Conservation (phyloP, 2,113 vertebrate genomes). For the Litocranius walleri region DNA sequence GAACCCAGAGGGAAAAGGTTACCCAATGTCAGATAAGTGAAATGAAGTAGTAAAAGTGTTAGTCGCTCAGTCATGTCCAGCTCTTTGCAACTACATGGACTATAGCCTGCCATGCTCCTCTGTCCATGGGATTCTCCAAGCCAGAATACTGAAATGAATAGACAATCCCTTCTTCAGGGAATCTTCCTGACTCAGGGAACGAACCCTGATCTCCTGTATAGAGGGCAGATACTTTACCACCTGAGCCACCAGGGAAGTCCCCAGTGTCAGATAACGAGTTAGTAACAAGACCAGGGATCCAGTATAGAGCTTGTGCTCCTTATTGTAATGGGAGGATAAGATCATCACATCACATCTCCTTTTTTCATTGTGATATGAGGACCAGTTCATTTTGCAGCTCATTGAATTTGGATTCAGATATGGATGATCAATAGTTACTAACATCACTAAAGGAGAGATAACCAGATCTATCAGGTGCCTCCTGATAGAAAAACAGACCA, state of each 20-base stretch:
- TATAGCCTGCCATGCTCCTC: neutral
- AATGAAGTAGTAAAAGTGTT: neutral
- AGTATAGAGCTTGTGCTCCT: neutral
- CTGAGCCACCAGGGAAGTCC: neutral
- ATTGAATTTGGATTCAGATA: neutral
- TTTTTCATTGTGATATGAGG: neutral
- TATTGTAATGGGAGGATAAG: neutral
- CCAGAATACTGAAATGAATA: neutral
- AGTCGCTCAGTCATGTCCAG: neutral
- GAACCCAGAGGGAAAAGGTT: neutral
- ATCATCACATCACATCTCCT: neutral
- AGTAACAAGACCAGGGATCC: neutral
- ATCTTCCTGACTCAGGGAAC: neutral
- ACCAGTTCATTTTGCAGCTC: neutral
- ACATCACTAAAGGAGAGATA: neutral
- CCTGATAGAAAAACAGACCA: neutral
- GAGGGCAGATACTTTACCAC: neutral
- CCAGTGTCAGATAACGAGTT: neutral
- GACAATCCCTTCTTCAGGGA: neutral
- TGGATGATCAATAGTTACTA: neutral
- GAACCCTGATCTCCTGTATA: neutral
- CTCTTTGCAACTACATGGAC: neutral
- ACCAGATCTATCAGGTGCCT: neutral
- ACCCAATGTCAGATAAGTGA: neutral
- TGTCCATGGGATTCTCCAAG: neutral